phyloP scores from a whole-genome alignment of 2,113 vertebrate species.

The Triplophysa dalaica region DNA sequence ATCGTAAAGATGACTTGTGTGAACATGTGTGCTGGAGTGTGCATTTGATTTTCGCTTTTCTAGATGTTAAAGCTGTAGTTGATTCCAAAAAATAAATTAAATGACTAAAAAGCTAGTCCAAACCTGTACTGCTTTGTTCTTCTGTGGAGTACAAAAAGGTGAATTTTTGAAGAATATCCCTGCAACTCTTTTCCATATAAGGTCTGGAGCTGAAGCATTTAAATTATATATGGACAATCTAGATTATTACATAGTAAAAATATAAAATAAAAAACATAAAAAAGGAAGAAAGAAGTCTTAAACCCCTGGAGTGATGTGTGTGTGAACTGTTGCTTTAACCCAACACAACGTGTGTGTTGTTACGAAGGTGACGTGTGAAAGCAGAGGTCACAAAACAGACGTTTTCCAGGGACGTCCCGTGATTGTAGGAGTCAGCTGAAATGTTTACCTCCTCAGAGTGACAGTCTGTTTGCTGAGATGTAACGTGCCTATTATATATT shows the following conservation, averaged over 20 bases:
- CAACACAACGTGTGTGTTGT: neutral
- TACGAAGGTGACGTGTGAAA: conserved; percentile 16
- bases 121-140: too few species aligned
- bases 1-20: conserved; percentile 36
- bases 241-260: too few species aligned
- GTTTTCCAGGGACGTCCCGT: conserved; percentile 8
- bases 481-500: conserved; percentile 73
- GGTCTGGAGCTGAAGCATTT: too few species aligned
- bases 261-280: too few species aligned
- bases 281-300: too few species aligned
- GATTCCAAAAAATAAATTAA: too few species aligned
- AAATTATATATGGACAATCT: too few species aligned
- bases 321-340: neutral
- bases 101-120: too few species aligned
- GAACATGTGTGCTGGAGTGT: conserved; percentile 14
- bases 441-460: conserved; percentile 64
- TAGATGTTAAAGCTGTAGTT: conserved; percentile 9
- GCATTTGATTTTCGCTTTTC: neutral
- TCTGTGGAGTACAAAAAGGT: too few species aligned
- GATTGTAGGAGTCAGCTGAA: conserved; percentile 39
- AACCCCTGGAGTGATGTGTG: too few species aligned
- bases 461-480: conserved; percentile 73
- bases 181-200: too few species aligned
- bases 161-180: too few species aligned
- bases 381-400: conserved; percentile 40